Percentiles rank a stretch among this genome's conserved stretches.
phyloP scores from a whole-genome alignment of 1,140 invertebrate species.

The Aphaenogaster floridana region DNA sequence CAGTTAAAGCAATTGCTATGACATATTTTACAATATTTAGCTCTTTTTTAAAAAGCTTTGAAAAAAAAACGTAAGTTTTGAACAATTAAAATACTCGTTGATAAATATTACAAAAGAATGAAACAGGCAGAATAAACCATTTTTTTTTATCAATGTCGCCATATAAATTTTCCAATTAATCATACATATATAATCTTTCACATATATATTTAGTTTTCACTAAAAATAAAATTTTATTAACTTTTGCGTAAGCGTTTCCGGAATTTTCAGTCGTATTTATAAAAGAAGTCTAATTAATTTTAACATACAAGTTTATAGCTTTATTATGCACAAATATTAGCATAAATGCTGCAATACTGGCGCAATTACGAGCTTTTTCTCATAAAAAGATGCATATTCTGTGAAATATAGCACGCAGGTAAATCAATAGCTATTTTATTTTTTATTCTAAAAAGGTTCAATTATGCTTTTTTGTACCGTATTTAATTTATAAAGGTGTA shows the following conservation, averaged over 20 bases:
- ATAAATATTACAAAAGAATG: neutral
- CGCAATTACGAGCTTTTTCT: neutral
- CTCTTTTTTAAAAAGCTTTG: neutral
- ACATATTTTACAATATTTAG: neutral
- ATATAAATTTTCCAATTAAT: neutral
- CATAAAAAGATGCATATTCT: neutral
- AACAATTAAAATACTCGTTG: neutral
- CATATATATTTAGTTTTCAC: neutral
- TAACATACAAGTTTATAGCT: neutral
- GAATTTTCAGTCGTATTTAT: neutral
- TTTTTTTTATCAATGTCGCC: neutral
- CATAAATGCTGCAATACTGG: neutral
- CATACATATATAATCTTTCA: neutral
- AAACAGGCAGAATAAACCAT: neutral
- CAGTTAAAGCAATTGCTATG: neutral
- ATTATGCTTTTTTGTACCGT: neutral
- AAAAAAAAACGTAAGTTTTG: neutral
- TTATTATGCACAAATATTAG: constrained; percentile 29
- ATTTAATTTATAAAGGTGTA: neutral
- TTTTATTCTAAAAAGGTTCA: neutral
- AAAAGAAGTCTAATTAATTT: neutral
- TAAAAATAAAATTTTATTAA: constrained; percentile 9
- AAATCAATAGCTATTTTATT: neutral
- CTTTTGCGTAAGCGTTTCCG: neutral
- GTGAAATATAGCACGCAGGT: neutral